Evolutionary conservation across 1,140 invertebrate genomes (phyloP).

Genomic region (Nephotettix cincticeps): DNA sequence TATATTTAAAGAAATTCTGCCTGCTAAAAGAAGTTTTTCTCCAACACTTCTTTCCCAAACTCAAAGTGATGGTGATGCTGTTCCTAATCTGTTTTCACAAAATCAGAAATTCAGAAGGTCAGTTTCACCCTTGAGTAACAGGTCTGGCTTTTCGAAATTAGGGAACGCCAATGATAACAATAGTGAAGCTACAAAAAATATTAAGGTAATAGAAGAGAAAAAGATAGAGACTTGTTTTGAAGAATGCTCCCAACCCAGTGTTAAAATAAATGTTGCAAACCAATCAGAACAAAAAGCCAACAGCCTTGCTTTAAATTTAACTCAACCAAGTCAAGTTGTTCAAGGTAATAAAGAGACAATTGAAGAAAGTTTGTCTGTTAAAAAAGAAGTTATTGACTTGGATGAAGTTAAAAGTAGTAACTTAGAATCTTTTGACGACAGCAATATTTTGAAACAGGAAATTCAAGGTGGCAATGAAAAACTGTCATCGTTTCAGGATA

Average conservation of each 20-base stretch:
- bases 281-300: no score
- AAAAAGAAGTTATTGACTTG: slow-evolving; percentile 11
- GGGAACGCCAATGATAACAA: background rate
- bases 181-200: no score
- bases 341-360: no score
- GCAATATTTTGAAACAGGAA: background rate
- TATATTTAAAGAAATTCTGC: slow-evolving; percentile 1
- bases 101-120: slow-evolving; percentile 9
- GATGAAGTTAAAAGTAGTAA: slow-evolving; percentile 3
- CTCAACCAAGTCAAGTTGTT: no score
- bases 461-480: background rate
- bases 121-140: slow-evolving; percentile 15
- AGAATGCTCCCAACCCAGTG: no score
- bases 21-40: background rate
- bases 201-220: no score
- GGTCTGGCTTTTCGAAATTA: background rate
- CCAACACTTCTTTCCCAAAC: background rate
- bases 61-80: background rate
- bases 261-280: no score
- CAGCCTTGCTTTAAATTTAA: no score
- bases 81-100: background rate
- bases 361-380: background rate
- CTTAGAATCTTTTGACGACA: background rate
- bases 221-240: no score
- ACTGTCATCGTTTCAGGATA: background rate